These are phyloP conservation scores for Zaprionus inermis DNA, from an alignment of 1,140 invertebrate genomes.

Conservation along the genomic window DNA sequence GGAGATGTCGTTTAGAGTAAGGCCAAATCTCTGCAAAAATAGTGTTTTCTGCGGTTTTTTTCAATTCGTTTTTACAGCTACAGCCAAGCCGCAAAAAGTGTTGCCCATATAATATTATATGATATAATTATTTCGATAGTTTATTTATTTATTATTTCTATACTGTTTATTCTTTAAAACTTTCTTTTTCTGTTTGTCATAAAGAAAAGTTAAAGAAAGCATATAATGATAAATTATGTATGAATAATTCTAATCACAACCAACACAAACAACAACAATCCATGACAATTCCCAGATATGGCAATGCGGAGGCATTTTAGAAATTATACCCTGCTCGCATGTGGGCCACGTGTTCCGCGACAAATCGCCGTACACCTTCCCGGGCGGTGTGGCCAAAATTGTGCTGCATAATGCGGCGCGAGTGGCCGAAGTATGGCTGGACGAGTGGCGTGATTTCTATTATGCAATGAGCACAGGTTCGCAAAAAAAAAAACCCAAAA, in stretches of 20 bases:
- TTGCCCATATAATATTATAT: slow-evolving; percentile 36
- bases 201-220: background rate
- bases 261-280: slow-evolving; percentile 57
- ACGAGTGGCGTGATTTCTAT: slow-evolving; percentile 99
- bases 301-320: slow-evolving; percentile 98
- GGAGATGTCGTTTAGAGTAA: slow-evolving; percentile 99
- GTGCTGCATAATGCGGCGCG: slow-evolving; percentile 98
- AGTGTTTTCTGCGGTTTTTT: slow-evolving; percentile 41
- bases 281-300: slow-evolving; percentile 90
- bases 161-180: background rate
- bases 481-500: slow-evolving; percentile 68
- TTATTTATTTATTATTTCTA: slow-evolving; percentile 35
- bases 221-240: slow-evolving; percentile 26
- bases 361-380: slow-evolving; percentile 99
- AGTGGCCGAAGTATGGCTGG: slow-evolving; percentile 99
- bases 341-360: slow-evolving; percentile 99
- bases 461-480: slow-evolving; percentile 99
- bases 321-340: slow-evolving; percentile 98
- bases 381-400: slow-evolving; percentile 97
- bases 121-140: slow-evolving; percentile 37
- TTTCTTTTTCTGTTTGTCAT: background rate
- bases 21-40: slow-evolving; percentile 63
- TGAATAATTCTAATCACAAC: slow-evolving; percentile 44
- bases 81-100: slow-evolving; percentile 68
- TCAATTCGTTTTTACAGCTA: slow-evolving; percentile 56